These are phyloP conservation scores for Bombus ignitus DNA, from an alignment of 1,140 invertebrate species.

Conservation along the genomic window DNA sequence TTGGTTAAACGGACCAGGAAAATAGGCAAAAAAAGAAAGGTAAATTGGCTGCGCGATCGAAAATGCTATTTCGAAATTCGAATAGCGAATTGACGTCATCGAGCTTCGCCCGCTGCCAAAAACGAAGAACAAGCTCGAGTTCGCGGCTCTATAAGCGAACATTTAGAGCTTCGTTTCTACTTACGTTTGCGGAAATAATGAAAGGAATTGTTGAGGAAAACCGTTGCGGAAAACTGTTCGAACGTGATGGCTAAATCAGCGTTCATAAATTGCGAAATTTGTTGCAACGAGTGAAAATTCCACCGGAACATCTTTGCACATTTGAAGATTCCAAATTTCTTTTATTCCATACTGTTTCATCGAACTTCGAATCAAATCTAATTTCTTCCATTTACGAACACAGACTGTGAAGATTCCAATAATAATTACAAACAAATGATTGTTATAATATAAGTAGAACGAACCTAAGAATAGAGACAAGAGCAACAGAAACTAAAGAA, in stretches of 20 bases:
- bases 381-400: too few species aligned
- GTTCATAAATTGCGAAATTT: not conserved
- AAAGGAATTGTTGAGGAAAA: not conserved
- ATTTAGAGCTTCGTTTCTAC: not conserved
- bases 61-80: constrained; percentile 5
- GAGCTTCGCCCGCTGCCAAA: not conserved
- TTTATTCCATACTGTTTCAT: too few species aligned
- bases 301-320: too few species aligned
- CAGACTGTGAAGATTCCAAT: too few species aligned
- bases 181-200: not conserved
- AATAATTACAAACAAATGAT: too few species aligned
- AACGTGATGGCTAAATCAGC: not conserved
- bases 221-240: not conserved
- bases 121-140: not conserved
- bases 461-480: too few species aligned
- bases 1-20: not conserved
- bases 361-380: too few species aligned
- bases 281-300: not conserved
- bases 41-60: constrained; percentile 2
- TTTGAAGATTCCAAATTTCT: too few species aligned
- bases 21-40: not conserved
- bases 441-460: too few species aligned
- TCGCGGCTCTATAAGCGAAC: not conserved
- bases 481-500: too few species aligned
- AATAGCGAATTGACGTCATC: constrained; percentile 6